phyloP scores from a whole-genome alignment of 2,797 vertebrate species.

The Allobates femoralis region DNA sequence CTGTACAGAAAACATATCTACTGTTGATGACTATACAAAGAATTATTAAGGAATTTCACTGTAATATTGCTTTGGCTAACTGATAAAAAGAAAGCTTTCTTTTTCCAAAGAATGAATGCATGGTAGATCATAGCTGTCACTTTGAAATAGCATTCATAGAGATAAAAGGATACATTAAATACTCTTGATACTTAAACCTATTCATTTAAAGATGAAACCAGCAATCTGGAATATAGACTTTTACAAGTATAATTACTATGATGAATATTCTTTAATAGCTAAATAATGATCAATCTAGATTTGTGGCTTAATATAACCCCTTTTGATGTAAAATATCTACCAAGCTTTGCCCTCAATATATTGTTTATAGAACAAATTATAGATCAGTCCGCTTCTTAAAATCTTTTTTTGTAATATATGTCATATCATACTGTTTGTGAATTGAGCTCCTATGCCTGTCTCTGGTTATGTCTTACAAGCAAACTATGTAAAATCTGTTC shows the following conservation, averaged over 20 bases:
- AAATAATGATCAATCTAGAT: not conserved
- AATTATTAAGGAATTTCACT: constrained; percentile 10
- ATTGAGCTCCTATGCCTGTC: no score
- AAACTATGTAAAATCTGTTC: no score
- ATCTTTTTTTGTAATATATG: no score
- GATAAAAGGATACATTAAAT: constrained; percentile 45
- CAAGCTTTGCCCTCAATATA: not conserved
- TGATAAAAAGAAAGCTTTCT: constrained; percentile 28
- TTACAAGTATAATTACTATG: constrained; percentile 3
- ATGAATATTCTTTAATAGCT: not conserved
- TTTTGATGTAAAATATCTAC: not conserved
- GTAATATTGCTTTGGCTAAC: constrained; percentile 10
- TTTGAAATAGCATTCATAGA: constrained; percentile 26
- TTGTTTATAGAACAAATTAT: not conserved
- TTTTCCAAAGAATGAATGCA: constrained; percentile 15
- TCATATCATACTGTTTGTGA: no score
- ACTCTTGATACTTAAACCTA: constrained; percentile 30
- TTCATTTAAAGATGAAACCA: constrained; percentile 17
- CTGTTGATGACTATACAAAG: constrained; percentile 4
- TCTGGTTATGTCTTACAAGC: no score
- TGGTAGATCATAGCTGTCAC: constrained; percentile 35
- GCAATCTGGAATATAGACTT: constrained; percentile 16
- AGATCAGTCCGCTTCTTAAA: not conserved
- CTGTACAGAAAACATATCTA: not conserved
- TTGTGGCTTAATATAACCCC: not conserved